Base-by-base conservation (phyloP, 2,888 invertebrate species). In the Parnassius smintheus region DNA sequence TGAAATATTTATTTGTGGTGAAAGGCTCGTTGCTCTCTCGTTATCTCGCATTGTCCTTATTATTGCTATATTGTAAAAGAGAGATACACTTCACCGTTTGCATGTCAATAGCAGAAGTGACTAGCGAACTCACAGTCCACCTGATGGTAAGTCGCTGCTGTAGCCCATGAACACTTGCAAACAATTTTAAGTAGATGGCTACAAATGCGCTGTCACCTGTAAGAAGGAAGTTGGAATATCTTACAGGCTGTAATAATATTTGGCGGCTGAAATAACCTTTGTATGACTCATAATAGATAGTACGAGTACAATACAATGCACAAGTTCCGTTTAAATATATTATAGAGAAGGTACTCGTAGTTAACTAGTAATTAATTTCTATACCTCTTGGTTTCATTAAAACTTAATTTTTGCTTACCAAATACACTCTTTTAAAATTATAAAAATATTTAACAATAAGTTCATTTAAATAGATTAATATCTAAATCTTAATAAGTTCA, bases 1-100 rank as follows among this genome's bases (percentile, higher is more conserved):
- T 72, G 78, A 78, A 81, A 81, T 84, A 85, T 86, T 77, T 81
- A 81, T 83, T 82, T 84, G 86, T 80, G 80, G 81, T 71, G 75
- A 72, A 73, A 75, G 73, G 73, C 75, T 70, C 72, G 68, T 66
- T 72, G 70, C 74, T 74, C 69, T 71, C 61, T 69, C 67, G 69
- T 73, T 73, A 74, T 71, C 71, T 78, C 72, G 66, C 70, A 69
- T 73, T 66, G 66, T 83, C 81, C 77, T 78, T 78, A 74, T 86
- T 78, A 74, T 72, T 67, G 66, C 65, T 64, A 59, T 71, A 72
- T 65, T 66, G 73, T 75, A 70, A 67, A 77, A 81, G 63, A 62
- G 72, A 69, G 82, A 81, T 45, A 57, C 72, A 67, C 65, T 45
- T 71, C 75, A 71, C 67, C 67, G 73, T 68, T 69, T 71, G 76